These are phyloP conservation scores for Nannoperca obscura DNA, from an alignment of 2,797 vertebrate species.

Conservation along the genomic window DNA sequence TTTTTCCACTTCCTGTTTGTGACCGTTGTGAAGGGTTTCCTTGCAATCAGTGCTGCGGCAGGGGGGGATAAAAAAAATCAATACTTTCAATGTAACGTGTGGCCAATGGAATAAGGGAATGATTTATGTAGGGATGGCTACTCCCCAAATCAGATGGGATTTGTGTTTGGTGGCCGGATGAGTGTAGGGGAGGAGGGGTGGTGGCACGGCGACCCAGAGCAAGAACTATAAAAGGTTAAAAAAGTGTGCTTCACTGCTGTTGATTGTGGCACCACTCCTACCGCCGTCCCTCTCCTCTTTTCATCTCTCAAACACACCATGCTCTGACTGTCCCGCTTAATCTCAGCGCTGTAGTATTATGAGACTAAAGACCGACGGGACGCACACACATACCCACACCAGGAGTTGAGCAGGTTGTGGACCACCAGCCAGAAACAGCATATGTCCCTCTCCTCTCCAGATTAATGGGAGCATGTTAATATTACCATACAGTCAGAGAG, in stretches of 20 bases:
- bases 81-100: slow-evolving; percentile 97
- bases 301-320: slow-evolving; percentile 60
- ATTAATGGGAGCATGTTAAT: slow-evolving; percentile 88
- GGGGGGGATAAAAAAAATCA: slow-evolving; percentile 88
- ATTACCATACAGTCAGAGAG: slow-evolving; percentile 82
- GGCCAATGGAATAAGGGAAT: slow-evolving; percentile 97
- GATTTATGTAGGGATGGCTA: slow-evolving; percentile 97
- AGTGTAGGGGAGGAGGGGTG: slow-evolving; percentile 80
- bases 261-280: slow-evolving; percentile 54
- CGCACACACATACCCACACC: slow-evolving; percentile 58
- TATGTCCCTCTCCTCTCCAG: slow-evolving; percentile 85
- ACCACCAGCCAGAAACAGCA: slow-evolving; percentile 86
- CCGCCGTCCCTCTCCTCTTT: slow-evolving; percentile 49
- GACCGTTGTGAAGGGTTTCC: slow-evolving; percentile 93
- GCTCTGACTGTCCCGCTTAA: slow-evolving; percentile 83
- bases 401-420: slow-evolving; percentile 86
- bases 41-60: slow-evolving; percentile 89
- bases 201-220: slow-evolving; percentile 70
- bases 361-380: slow-evolving; percentile 73
- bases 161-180: slow-evolving; percentile 84
- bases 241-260: slow-evolving; percentile 62
- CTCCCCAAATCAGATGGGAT: slow-evolving; percentile 93
- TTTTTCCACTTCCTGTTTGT: slow-evolving; percentile 86
- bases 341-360: slow-evolving; percentile 82
- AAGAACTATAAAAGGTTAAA: slow-evolving; percentile 70